Conservation (phyloP, 2,113 vertebrate genomes). For the Grus americana region DNA sequence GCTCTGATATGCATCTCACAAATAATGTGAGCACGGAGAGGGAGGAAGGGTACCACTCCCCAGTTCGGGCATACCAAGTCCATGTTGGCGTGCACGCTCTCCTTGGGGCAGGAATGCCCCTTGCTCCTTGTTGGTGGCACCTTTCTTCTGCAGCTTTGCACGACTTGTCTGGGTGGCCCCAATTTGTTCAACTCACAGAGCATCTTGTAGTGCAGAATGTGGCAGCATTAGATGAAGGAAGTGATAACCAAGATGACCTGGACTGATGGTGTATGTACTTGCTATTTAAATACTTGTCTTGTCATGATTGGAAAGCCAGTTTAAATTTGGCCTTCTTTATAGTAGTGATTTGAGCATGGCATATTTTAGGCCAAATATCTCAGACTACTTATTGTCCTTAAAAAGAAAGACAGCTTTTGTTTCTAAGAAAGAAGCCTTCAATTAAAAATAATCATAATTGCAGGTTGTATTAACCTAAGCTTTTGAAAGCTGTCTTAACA, state of each 20-base stretch:
- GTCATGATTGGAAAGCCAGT: neutral
- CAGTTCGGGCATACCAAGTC: neutral
- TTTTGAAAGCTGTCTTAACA: neutral
- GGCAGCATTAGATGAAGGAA: neutral
- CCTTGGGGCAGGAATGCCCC: neutral
- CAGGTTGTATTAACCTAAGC: neutral
- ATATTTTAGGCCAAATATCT: neutral
- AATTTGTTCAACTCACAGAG: neutral
- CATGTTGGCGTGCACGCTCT: accelerated
- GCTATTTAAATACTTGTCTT: neutral
- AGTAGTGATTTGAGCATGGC: neutral
- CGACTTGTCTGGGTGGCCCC: no score
- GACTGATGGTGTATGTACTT: neutral
- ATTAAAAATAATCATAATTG: neutral
- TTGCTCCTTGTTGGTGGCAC: neutral
- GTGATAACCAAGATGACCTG: neutral
- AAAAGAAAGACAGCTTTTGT: neutral
- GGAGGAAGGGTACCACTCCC: neutral
- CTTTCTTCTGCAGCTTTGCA: neutral
- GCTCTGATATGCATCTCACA: neutral
- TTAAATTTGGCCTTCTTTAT: neutral
- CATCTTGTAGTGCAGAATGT: neutral
- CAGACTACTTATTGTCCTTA: neutral
- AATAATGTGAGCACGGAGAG: accelerated
- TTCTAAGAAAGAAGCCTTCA: neutral